Base-by-base conservation (phyloP, 2,113 vertebrate species). In the Ictalurus furcatus region DNA sequence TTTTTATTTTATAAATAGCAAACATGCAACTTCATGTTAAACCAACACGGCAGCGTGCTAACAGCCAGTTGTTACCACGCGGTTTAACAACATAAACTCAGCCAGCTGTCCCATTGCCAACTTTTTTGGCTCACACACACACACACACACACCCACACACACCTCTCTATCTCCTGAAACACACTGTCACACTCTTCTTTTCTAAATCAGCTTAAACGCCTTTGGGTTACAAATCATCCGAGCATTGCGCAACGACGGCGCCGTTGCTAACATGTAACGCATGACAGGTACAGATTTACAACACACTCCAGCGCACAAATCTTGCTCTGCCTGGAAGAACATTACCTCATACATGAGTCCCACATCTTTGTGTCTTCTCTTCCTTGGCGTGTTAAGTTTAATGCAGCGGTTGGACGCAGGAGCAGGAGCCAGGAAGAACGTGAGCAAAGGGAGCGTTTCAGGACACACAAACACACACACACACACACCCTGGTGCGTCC, bases 391-490 rank as follows among this genome's bases (percentile, higher is more conserved):
- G 40, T 82, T 59, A 5, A 13, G 54, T 61, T 61, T 12, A 37
- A 83, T 37, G 23, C 80, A 14, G 56, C 16, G 7, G 52, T 58
- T 81, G 52, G 37, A 30, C 11, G 3, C 44, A 34, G 61, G 1
- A 17, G 8, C 48, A 37, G 63, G 3, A 79, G 73, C 6, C 65
- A 48, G 54, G 78, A 81, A 73, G 28, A 78, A 81, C 34, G 59
- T 21, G 48, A 69, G 30, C 16, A 58, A 65, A 85, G 40, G 74
- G 87, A 28, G 74, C 9, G 58, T 67, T 44, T 44, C 48, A 84
- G 87, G 52, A 89, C 79, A 87, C 61, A 56, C 48, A 90, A 59
- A 54, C 84, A 85, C 86, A 86, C 69, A 58, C 56, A 86, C 52
- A 69, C 52, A 69, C 86, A 89, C 82, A 67, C 85, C 69, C 74